Base-by-base conservation (phyloP, 2,113 vertebrate genomes). In the Natator depressus region DNA sequence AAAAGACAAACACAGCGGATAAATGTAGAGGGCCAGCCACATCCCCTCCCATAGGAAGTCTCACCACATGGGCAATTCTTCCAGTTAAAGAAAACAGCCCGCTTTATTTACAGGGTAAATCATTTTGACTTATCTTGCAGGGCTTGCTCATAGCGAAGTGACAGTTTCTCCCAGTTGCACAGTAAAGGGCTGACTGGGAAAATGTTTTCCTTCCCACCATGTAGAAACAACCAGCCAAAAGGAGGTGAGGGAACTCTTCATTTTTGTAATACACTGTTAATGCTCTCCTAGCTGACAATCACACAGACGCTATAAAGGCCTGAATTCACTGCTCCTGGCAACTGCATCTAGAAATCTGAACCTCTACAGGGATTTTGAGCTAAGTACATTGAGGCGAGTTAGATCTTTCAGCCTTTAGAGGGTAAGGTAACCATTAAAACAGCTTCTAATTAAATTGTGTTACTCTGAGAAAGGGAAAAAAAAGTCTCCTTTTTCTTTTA, bases 101-200 rank as follows among this genome's bases (percentile, higher is more conserved):
- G 93, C 97, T 97, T 98, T 98, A 98, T 98, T 98, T 98, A 98
- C 97, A 97, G 96, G 97, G 96, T 98, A 98, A 98, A 98, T 98
- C 97, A 98, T 98, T 98, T 97, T 97, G 98, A 98, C 97, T 98
- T 98, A 97, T 96, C 97, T 98, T 97, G 93, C 96, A 97, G 96
- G 89, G 96, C 93, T 95, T 96, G 95, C 95, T 97, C 96, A 95
- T 96, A 97, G 95, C 93, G 93, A 97, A 97, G 96, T 98, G 98
- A 97, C 98, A 98, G 97, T 96, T 97, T 97, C 94, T 96, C 97
- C 97, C 95, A 97, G 97, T 96, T 97, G 95, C 97, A 97, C 97
- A 98, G 97, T 98, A 98, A 98, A 98, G 97, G 96, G 97, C 95
- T 98, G 95, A 97, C 69, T 95, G 96, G 96, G 96, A 97, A 97